Base-by-base conservation (phyloP, 2,113 vertebrate species). In the Melospiza georgiana region DNA sequence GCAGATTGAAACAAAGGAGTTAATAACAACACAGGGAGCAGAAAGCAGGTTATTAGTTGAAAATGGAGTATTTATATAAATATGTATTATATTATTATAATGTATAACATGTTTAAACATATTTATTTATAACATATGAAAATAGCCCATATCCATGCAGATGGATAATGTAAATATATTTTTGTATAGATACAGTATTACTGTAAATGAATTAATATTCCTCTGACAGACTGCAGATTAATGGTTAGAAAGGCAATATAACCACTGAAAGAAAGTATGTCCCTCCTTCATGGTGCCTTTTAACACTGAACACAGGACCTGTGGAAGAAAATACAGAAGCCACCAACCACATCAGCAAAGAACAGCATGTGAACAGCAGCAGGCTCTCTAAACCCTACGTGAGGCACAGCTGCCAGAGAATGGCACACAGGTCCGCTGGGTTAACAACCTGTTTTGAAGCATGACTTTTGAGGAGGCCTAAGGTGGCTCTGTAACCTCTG, bases 381-480 rank as follows among this genome's bases (percentile, higher is more conserved):
- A 78, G 61, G 23, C 14, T 48, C 67, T 71, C 31, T 8, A 46
- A 78, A 8, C 52, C 37, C 57, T 35, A 4, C 1, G 0, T 12
- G 12, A 73, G 41, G 22, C 39, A 67, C 27, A 46, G 43, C 48
- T 49, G 35, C 19, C 65, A 33, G 6, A 88, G 39, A 72, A 72
- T 1, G 11, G n/a, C 41, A 69, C 41, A 14, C 12, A 7, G 30
- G 35, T 39, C 33, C 28, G 33, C n/a, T 5, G 31, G 11, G 18
- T 27, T 33, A 30, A 41, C 15, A 30, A 41, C 15, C 7, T 65
- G 10, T 49, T 63, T 11, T 31, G 43, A 68, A 44, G 27, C 8
- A 21, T 2, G 15, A 10, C 4, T 84, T 69, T 9, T 67, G 19
- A 59, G 37, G 18, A 30, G 25, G 8, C 0, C 0, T 62, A 57